Conservation (phyloP, 2,797 vertebrate species). For the Philypnodon macrostomus region DNA sequence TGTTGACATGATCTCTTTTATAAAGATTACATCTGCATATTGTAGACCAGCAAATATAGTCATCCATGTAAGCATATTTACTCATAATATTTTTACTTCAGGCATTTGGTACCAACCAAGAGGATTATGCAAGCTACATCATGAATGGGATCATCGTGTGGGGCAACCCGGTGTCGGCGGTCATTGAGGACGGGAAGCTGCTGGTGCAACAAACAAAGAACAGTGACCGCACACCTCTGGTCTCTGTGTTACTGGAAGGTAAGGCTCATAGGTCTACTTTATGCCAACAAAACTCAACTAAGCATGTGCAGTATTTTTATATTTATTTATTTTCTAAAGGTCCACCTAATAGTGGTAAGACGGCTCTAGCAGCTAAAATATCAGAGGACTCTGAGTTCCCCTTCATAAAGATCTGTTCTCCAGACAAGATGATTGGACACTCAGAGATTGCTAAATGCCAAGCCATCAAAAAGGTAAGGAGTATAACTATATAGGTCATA, state of each 20-base stretch:
- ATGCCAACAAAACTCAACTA: not conserved
- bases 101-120: constrained; percentile 98
- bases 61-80: not conserved
- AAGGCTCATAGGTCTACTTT: not conserved
- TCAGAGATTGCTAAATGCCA: constrained; percentile 97
- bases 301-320: not conserved
- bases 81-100: constrained; percentile 38
- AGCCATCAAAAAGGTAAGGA: constrained; percentile 92
- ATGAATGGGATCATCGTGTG: constrained; percentile 99
- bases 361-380: constrained; percentile 92
- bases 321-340: constrained; percentile 66
- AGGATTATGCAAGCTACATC: constrained; percentile 94
- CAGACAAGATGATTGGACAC: constrained; percentile 96
- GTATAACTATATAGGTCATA: not conserved
- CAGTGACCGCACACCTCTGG: constrained; percentile 93
- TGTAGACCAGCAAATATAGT: not conserved
- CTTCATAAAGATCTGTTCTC: constrained; percentile 98
- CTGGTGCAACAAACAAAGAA: constrained; percentile 97
- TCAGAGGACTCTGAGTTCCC: constrained; percentile 95
- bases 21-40: not conserved
- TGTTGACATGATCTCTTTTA: too few species aligned
- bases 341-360: constrained; percentile 94
- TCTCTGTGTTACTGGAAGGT: constrained; percentile 94
- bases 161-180: constrained; percentile 91
- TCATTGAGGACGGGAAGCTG: constrained; percentile 92